These are phyloP conservation scores for Standfussiana lucernea DNA, from an alignment of 2,888 invertebrate genomes.

Conservation along the genomic window DNA sequence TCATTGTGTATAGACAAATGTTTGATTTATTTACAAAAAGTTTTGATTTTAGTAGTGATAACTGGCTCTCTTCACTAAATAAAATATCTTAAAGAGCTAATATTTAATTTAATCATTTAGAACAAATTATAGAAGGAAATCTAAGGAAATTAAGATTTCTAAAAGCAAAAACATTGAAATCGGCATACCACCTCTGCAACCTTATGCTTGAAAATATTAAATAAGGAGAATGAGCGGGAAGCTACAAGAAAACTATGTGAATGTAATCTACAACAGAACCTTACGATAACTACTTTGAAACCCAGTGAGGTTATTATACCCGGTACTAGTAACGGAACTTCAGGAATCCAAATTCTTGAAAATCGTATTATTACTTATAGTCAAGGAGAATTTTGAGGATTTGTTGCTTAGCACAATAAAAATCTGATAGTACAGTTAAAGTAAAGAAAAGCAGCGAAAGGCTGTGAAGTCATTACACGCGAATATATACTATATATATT, in stretches of 20 bases:
- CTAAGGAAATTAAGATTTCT: too few relatives aligned
- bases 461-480: slow-evolving; percentile 8
- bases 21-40: slow-evolving; percentile 12
- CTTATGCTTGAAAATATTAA: background rate
- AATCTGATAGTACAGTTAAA: slow-evolving; percentile 7
- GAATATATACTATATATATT: too few relatives aligned
- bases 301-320: background rate
- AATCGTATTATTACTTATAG: slow-evolving; percentile 2
- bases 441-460: slow-evolving; percentile 8
- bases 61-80: slow-evolving; percentile 41
- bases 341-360: slow-evolving; percentile 8
- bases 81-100: slow-evolving; percentile 48
- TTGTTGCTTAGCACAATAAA: slow-evolving; percentile 4
- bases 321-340: background rate
- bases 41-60: slow-evolving; percentile 10
- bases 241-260: background rate
- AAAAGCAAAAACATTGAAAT: background rate
- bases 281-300: background rate
- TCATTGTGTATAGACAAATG: background rate
- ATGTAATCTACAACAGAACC: too few relatives aligned
- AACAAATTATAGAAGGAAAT: slow-evolving; percentile 4
- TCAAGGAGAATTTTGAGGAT: slow-evolving; percentile 4
- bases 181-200: background rate
- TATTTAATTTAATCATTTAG: slow-evolving; percentile 55
- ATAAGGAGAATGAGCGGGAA: background rate